Percentiles rank a stretch among this genome's conserved stretches.
These are phyloP conservation scores for Chrysochloris asiatica DNA, from an alignment of 2,113 vertebrate species.

Conservation along the genomic window DNA sequence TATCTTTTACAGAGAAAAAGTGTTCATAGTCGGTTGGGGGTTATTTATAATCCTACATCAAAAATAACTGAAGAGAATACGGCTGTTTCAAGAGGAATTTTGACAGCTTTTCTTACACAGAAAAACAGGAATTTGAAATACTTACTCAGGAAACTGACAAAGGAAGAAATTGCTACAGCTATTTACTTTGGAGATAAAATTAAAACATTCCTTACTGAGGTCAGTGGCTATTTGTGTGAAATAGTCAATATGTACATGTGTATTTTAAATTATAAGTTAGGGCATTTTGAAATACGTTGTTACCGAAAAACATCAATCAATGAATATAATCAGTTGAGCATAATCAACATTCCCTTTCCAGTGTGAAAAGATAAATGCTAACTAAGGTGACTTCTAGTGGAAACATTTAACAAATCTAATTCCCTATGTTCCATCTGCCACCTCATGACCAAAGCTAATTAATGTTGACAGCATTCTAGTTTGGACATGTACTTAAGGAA, in stretches of 20 bases:
- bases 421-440: neutral
- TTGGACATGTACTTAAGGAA: neutral
- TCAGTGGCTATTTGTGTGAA: constrained; percentile 80
- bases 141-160: constrained; percentile 90
- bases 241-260: neutral
- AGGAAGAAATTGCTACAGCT: constrained; percentile 89
- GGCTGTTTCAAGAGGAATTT: constrained; percentile 91
- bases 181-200: constrained; percentile 92
- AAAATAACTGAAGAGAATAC: constrained; percentile 93
- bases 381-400: neutral
- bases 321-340: neutral
- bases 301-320: neutral
- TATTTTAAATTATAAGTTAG: constrained; percentile 30
- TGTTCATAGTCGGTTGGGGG: constrained; percentile 88
- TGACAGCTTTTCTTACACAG: constrained; percentile 93
- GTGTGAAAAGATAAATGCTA: constrained; percentile 4
- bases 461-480: constrained; percentile 22
- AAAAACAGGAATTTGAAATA: constrained; percentile 86
- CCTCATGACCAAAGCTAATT: neutral
- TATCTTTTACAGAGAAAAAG: constrained; percentile 88
- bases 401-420: neutral
- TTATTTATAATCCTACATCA: constrained; percentile 93
- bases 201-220: constrained; percentile 87
- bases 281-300: neutral
- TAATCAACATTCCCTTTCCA: neutral